Conservation (phyloP, 2,888 invertebrate species). For the Cerastoderma edule region DNA sequence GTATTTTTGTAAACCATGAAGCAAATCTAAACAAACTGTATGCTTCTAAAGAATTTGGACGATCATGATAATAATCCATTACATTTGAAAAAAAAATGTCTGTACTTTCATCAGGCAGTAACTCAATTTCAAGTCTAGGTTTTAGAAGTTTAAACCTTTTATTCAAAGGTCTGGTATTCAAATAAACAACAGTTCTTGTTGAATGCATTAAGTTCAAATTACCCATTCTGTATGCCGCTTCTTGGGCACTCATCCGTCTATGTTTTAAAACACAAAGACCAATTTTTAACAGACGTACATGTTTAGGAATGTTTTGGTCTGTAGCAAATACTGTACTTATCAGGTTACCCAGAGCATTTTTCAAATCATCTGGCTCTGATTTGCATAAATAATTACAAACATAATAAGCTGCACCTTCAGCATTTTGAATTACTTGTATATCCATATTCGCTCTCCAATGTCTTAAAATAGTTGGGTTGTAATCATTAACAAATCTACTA, state of each 20-base stretch:
- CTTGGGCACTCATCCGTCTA: conserved; percentile 36
- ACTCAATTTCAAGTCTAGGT: neutral
- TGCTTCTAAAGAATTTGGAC: conserved; percentile 24
- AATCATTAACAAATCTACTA: conserved; percentile 29
- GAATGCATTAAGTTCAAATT: conserved; percentile 27
- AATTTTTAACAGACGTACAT: conserved; percentile 26
- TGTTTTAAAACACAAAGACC: conserved; percentile 40
- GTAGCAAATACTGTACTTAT: conserved; percentile 23
- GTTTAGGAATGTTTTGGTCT: conserved; percentile 20
- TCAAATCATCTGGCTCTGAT: conserved; percentile 40
- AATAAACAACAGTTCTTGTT: conserved; percentile 29
- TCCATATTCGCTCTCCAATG: conserved; percentile 53
- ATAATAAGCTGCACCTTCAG: conserved; percentile 46
- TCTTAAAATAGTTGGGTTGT: conserved; percentile 31
- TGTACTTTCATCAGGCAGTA: conserved; percentile 14
- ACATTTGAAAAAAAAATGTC: conserved; percentile 35
- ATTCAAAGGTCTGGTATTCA: conserved; percentile 23
- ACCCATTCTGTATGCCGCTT: conserved; percentile 41
- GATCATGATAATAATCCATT: conserved; percentile 30
- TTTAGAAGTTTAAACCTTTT: conserved; percentile 29
- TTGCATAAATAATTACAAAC: conserved; percentile 38
- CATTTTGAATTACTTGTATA: conserved; percentile 39
- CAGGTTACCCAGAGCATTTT: conserved; percentile 31
- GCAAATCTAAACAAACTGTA: conserved; percentile 22
- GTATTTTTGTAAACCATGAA: conserved; percentile 33